Evolutionary conservation across 1,140 invertebrate species (phyloP).

Genomic region (Drosophila chauvacae): DNA sequence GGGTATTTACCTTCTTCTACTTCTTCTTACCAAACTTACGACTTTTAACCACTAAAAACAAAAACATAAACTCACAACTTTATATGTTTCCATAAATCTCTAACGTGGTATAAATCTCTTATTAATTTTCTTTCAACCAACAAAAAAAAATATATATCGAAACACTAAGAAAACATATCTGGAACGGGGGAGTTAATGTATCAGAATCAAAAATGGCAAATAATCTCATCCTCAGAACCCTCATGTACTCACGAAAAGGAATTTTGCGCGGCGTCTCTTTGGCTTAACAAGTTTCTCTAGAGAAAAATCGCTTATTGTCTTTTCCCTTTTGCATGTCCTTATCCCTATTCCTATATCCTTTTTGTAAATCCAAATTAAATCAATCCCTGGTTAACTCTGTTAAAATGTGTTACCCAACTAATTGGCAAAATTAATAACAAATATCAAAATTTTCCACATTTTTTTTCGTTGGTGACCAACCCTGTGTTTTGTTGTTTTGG

Average conservation of each 20-base stretch:
- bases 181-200: slow-evolving; percentile 11
- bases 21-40: slow-evolving; percentile 18
- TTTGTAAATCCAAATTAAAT: slow-evolving; percentile 38
- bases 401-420: neutral
- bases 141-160: slow-evolving; percentile 8
- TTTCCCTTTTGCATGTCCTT: slow-evolving; percentile 31
- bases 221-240: slow-evolving; percentile 41
- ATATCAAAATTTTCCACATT: slow-evolving; percentile 74
- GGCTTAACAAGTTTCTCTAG: slow-evolving; percentile 39
- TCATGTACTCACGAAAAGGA: slow-evolving; percentile 15
- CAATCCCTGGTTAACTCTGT: neutral
- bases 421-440: slow-evolving; percentile 28
- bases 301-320: slow-evolving; percentile 34
- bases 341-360: neutral
- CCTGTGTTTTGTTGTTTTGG: slow-evolving; percentile 37
- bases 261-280: slow-evolving; percentile 23
- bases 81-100: slow-evolving; percentile 42
- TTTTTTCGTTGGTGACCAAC: slow-evolving; percentile 27
- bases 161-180: slow-evolving; percentile 13
- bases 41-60: slow-evolving; percentile 34
- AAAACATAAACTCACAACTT: slow-evolving; percentile 37
- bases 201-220: slow-evolving; percentile 18
- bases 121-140: slow-evolving; percentile 42
- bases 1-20: slow-evolving; percentile 86
- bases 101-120: slow-evolving; percentile 38